phyloP scores from a whole-genome alignment of 2,888 invertebrate genomes.

The Ornithoptera priamus region DNA sequence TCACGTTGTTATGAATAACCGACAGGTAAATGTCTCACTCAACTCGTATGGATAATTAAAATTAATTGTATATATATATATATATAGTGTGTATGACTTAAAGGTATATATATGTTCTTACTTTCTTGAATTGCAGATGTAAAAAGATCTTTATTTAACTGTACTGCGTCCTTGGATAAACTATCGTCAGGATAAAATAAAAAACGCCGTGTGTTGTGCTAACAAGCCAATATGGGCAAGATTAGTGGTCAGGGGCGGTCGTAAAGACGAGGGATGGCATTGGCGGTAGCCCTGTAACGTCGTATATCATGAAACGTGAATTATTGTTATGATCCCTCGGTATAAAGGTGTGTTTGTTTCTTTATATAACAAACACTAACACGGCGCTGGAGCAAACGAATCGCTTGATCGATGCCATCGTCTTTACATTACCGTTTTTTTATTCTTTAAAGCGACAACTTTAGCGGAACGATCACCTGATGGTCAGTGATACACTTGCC shows the following conservation, averaged over 20 bases:
- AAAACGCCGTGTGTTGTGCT: conserved; percentile 47
- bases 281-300: conserved; percentile 45
- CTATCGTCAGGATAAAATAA: conserved; percentile 34
- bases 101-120: neutral
- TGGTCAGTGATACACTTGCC: too few species aligned
- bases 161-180: conserved; percentile 17
- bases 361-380: conserved; percentile 1
- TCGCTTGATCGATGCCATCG: neutral
- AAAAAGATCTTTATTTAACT: neutral
- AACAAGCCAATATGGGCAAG: conserved; percentile 67
- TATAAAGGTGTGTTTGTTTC: conserved; percentile 27
- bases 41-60: too few species aligned
- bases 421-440: neutral
- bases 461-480: too few species aligned
- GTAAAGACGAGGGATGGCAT: conserved; percentile 39
- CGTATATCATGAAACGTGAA: conserved; percentile 62
- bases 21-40: too few species aligned
- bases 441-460: too few species aligned
- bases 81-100: too few species aligned
- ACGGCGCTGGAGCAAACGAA: neutral
- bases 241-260: conserved; percentile 55
- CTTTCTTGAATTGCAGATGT: neutral
- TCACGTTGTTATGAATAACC: too few species aligned
- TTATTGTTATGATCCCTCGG: conserved; percentile 59
- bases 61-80: too few species aligned